Conservation (phyloP, 2,113 vertebrate species). For the Pteropus alecto region DNA sequence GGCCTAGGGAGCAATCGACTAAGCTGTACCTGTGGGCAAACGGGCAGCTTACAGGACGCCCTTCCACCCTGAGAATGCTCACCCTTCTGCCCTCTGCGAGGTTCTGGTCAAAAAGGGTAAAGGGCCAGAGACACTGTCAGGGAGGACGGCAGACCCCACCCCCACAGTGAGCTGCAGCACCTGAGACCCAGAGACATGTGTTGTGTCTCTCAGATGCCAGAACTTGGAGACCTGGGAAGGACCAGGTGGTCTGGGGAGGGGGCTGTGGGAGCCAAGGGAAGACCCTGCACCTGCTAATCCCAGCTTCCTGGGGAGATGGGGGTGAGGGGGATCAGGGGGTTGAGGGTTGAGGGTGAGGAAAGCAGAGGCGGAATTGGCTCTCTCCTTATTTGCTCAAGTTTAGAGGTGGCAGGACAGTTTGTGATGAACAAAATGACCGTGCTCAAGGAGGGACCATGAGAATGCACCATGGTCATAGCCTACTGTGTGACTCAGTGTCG, state of each 20-base stretch:
- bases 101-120: neutral
- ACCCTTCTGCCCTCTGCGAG: rapidly evolving
- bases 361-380: rapidly evolving
- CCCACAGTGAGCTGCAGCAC: rapidly evolving
- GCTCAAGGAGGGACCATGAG: rapidly evolving
- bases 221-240: rapidly evolving
- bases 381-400: neutral
- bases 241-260: rapidly evolving
- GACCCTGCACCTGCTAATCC: rapidly evolving
- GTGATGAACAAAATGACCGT: rapidly evolving
- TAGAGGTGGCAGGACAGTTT: rapidly evolving
- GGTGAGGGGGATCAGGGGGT: too few species aligned
- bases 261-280: rapidly evolving
- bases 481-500: rapidly evolving
- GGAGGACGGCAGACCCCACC: neutral
- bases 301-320: rapidly evolving
- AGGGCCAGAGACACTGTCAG: rapidly evolving
- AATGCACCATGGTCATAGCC: rapidly evolving
- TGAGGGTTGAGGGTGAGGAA: neutral
- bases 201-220: rapidly evolving
- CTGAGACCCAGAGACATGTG: rapidly evolving
- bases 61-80: too few species aligned
- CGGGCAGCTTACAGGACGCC: neutral
- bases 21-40: rapidly evolving
- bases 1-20: rapidly evolving